A percentile compares a stretch with the other conserved stretches of the same genome.
Conservation (phyloP, 2,113 vertebrate genomes). For the Eonycteris spelaea region DNA sequence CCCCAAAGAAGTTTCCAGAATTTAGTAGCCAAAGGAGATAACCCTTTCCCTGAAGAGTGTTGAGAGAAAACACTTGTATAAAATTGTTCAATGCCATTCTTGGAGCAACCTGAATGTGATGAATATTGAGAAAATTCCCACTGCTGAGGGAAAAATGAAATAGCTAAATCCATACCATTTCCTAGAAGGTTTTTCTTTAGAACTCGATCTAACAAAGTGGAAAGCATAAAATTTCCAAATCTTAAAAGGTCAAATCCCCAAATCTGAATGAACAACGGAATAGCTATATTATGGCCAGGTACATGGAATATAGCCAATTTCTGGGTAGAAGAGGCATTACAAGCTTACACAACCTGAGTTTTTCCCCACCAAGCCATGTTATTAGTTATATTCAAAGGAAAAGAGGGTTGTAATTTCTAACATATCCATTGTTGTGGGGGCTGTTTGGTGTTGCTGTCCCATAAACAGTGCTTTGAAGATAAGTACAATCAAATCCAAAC, state of each 20-base stretch:
- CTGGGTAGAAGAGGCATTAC: not conserved
- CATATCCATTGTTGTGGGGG: too few species aligned
- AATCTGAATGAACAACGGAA: not conserved
- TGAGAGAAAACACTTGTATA: not conserved
- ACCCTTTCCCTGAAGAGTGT: not conserved
- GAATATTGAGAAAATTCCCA: not conserved
- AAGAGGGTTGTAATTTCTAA: not conserved
- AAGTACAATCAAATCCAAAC: not conserved
- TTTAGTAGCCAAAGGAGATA: not conserved
- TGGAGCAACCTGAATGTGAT: not conserved
- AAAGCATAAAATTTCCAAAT: not conserved
- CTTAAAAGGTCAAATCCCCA: not conserved
- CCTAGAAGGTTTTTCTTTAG: not conserved
- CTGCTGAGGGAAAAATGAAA: not conserved
- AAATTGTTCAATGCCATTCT: not conserved
- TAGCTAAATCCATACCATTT: not conserved
- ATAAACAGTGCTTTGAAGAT: not conserved
- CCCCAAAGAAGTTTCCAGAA: not conserved
- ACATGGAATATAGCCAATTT: not conserved
- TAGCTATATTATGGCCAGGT: not conserved
- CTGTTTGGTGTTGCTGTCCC: not conserved
- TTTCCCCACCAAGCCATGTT: not conserved
- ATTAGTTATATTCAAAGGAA: not conserved
- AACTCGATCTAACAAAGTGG: not conserved
- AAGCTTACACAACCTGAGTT: not conserved